Evolutionary conservation across 1,140 invertebrate genomes (phyloP).

Genomic region (Aleiodes sp.): DNA sequence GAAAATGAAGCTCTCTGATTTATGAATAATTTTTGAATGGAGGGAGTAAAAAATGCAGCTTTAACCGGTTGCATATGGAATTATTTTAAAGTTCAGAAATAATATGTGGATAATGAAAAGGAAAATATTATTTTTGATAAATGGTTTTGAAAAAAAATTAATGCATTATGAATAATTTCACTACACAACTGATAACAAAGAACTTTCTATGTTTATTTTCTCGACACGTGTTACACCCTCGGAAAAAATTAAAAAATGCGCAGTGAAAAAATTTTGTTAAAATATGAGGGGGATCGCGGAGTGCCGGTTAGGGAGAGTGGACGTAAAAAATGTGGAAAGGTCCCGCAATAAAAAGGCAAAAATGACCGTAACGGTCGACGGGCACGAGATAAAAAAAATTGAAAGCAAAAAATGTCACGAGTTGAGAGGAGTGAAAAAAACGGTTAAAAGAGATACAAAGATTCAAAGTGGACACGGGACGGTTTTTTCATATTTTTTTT

Average conservation of each 20-base stretch:
- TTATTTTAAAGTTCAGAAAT: too few species aligned
- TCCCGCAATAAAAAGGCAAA: conserved; percentile 30
- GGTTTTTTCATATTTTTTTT: background rate
- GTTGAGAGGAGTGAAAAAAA: background rate
- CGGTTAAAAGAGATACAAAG: background rate
- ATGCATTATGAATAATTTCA: background rate
- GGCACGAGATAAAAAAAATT: background rate
- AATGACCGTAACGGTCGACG: conserved; percentile 18
- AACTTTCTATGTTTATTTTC: background rate
- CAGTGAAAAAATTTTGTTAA: background rate
- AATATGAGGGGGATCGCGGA: background rate
- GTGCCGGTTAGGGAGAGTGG: background rate
- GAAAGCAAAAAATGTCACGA: background rate
- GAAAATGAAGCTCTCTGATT: too few species aligned
- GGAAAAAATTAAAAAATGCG: background rate
- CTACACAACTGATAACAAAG: background rate
- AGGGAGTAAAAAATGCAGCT: too few species aligned
- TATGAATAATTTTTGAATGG: too few species aligned
- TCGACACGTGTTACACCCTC: background rate
- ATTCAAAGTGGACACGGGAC: background rate
- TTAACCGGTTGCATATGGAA: too few species aligned
- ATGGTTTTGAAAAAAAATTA: too few species aligned
- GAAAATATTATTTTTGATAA: too few species aligned
- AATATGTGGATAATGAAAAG: too few species aligned
- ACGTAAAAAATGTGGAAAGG: conserved; percentile 1